Evolutionary conservation across 2,113 vertebrate species (phyloP).

Genomic region (Noctilio leporinus): DNA sequence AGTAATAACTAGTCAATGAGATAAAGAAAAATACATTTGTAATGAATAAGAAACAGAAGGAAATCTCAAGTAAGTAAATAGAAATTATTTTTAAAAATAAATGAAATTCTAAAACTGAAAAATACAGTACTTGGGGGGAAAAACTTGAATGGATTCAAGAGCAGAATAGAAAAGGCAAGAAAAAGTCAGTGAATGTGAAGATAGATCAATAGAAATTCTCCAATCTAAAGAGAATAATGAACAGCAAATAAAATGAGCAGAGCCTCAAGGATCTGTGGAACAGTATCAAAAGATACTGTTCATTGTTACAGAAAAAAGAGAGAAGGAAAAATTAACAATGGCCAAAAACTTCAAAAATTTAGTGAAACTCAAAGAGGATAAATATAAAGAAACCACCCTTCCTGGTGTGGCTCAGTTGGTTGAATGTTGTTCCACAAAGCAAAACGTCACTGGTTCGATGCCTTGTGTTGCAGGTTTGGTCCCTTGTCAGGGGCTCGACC

Average conservation of each 20-base stretch:
- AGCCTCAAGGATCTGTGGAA: not conserved
- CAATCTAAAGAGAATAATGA: not conserved
- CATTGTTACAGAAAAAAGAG: not conserved
- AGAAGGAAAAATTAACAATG: not conserved
- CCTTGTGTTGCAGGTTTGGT: too few relatives aligned
- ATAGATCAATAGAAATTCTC: not conserved
- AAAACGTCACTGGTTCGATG: too few relatives aligned
- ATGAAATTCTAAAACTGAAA: constrained; percentile 22
- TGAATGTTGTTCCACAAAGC: too few relatives aligned
- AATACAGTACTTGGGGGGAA: not conserved
- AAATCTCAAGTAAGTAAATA: not conserved
- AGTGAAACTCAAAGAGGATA: not conserved
- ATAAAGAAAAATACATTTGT: not conserved
- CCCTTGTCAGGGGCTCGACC: too few relatives aligned
- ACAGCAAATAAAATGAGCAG: not conserved
- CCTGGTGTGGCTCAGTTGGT: too few relatives aligned
- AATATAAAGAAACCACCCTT: not conserved
- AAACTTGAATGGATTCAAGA: not conserved
- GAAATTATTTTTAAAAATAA: not conserved
- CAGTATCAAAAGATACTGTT: not conserved
- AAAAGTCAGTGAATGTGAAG: not conserved
- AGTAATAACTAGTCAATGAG: not conserved
- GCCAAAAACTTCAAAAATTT: not conserved
- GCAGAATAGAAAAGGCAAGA: not conserved
- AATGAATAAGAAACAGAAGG: not conserved